Evolutionary conservation across 2,888 invertebrate species (phyloP).

Genomic region (Aromia moschata): DNA sequence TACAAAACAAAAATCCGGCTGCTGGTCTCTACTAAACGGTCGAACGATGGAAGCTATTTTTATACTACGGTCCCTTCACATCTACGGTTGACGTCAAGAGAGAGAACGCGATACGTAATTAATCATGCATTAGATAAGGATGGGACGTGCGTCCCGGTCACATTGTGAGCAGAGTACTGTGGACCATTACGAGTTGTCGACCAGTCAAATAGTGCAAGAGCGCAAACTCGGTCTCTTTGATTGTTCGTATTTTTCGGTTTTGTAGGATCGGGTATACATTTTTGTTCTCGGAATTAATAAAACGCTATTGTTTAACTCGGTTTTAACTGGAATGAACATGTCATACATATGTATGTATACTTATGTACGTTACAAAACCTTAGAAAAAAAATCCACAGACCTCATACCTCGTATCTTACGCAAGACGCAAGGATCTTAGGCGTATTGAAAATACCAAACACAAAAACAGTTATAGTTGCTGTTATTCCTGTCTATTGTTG

Average conservation of each 20-base stretch:
- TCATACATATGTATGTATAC: no score
- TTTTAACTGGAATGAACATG: no score
- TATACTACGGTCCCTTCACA: conserved; percentile 57
- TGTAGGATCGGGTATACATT: conserved; percentile 36
- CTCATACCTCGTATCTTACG: no score
- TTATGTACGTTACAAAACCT: no score
- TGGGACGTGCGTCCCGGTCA: conserved; percentile 36
- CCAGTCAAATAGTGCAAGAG: conserved; percentile 41
- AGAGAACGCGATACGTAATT: conserved; percentile 46
- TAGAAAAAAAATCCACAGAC: no score
- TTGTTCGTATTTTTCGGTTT: conserved; percentile 47
- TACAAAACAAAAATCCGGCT: no score
- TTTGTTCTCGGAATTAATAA: conserved; percentile 29
- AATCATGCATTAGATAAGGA: conserved; percentile 44
- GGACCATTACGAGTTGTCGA: conserved; percentile 30
- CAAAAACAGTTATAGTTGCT: no score
- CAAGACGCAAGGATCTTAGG: no score
- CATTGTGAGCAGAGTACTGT: neutral
- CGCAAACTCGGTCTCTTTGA: conserved; percentile 56
- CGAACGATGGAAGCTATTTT: conserved; percentile 54
- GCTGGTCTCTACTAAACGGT: conserved; percentile 16
- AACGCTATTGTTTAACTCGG: no score
- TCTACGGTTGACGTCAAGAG: conserved; percentile 57
- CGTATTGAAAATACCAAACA: no score
- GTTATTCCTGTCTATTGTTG: no score